Conservation (phyloP, 2,797 vertebrate genomes). For the Enteromius paludinosus region DNA sequence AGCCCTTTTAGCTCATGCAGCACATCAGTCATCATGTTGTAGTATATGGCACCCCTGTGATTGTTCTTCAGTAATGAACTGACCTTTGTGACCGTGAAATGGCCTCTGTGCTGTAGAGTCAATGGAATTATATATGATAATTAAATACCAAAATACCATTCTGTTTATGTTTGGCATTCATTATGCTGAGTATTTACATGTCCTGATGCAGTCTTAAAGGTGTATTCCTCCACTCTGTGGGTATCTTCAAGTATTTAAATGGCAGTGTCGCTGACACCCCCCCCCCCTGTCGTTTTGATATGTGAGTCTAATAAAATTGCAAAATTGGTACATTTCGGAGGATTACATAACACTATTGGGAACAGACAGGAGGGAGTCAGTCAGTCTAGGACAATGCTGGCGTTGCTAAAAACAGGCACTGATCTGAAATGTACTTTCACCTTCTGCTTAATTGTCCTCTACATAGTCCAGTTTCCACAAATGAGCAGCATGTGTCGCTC, state of each 20-base stretch:
- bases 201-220: neutral
- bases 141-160: neutral
- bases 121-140: neutral
- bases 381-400: constrained; percentile 36
- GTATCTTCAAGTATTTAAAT: constrained; percentile 7
- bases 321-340: constrained; percentile 17
- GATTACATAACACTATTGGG: constrained; percentile 31
- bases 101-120: neutral
- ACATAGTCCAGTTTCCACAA: neutral
- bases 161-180: neutral
- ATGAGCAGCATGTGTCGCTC: neutral
- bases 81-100: neutral
- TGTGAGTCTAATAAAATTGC: constrained; percentile 2
- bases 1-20: neutral
- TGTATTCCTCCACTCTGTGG: neutral
- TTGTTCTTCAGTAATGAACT: constrained; percentile 20
- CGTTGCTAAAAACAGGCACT: constrained; percentile 35
- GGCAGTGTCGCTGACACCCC: neutral
- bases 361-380: constrained; percentile 13
- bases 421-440: constrained; percentile 21
- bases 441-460: constrained; percentile 24
- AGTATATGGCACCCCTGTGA: neutral
- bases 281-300: neutral
- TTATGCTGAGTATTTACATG: neutral
- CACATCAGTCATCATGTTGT: constrained; percentile 8